Base-by-base conservation (phyloP, 2,797 vertebrate species). In the Hyperoplus lanceolatus region DNA sequence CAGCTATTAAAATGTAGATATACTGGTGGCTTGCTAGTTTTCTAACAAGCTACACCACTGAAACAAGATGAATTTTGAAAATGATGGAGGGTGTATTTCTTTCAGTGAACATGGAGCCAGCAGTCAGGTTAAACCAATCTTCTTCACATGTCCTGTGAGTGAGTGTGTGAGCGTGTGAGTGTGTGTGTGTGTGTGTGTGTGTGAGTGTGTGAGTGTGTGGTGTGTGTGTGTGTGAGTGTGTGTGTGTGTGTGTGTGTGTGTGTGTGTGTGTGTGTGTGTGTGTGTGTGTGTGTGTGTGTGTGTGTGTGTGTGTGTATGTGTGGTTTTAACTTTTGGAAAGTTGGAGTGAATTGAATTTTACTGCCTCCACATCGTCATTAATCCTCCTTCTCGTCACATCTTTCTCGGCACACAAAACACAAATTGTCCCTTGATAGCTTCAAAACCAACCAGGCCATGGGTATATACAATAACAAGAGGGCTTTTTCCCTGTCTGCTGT, bases 381-480 rank as follows among this genome's bases (percentile, higher is more conserved):
- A 18, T 66, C 21, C 58, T 63, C n/a, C 42, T 12, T 8, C 16
- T 56, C 42, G 29, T 29, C 29, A 29, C 29, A 29, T 29, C 29
- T 29, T 29, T 29, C 29, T 29, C 29, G 21, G 21, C 21, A 41
- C 57, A 67, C 46, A 54, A n/a, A 46, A 77, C 75, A 62, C 49
- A 36, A 48, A 45, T 57, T 65, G 9, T 13, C 42, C 48, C n/a
- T 29, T n/a, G 67, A 77, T 21, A 65, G 46, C 71, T 68, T 77
- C 79, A 70, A 76, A 66, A 29, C 29, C 50, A 56, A 8, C 48
- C 0, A n/a, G 56, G 15, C 75, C 57, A 73, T 3, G 29, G 29
- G 3, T 29, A 29, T 29, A 29, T 29, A 80, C 69, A 63, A 57
- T 59, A 77, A 79, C 46, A 66, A 13, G 10, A 72, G 21, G 0